Evolutionary conservation across 2,888 invertebrate genomes (phyloP), one percentile per base, ranked within the genome.

Genomic region (Myopa tessellatipennis): DNA sequence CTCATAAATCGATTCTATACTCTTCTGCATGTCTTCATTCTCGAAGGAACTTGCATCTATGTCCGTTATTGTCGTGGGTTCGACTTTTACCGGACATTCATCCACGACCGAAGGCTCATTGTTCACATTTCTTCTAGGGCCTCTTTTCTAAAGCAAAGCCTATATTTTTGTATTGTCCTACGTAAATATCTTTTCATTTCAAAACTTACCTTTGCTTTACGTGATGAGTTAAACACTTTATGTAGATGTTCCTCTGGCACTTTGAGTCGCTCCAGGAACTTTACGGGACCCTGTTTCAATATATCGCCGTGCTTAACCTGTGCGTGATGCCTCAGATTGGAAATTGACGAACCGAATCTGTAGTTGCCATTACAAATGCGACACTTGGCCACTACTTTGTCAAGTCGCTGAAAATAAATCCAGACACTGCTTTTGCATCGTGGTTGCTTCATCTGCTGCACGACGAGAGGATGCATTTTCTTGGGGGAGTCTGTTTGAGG

Each of bases 321-420:
- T 1, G 74, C 74, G 36, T 74, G 74, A 18, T 67, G 65, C 1
- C 74, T 67, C 18, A 74, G 40, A 18, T 74, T 74, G 16, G 74
- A 74, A 26, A 74, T 74, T 3, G 74, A 74, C 16, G 74, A 74
- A 16, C 74, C 74, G 67, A 74, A 74, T 14, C 55, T 67, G 14
- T 74, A 74, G 40, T 74, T 74, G 38, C 40, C 40, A 10, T 74
- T 67, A 55, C 74, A 74, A n/a, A 74, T 74, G 55, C 74, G 74
- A 10, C 74, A 74, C 34, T 65, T 74, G 4, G 74, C 74, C 36
- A 68, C 6, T 36, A 52, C 18, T 2, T 52, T 58, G 12, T 74
- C 67, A 8, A 74, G 18, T 10, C 74, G 74, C 40, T 74, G 52
- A 14, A 74, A 74, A 34, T 74, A 74, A 8, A 67, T 55, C 74